Evolutionary conservation across 2,797 vertebrate species (phyloP), one percentile per base, ranked within the genome.

Genomic region (Characodon lateralis): DNA sequence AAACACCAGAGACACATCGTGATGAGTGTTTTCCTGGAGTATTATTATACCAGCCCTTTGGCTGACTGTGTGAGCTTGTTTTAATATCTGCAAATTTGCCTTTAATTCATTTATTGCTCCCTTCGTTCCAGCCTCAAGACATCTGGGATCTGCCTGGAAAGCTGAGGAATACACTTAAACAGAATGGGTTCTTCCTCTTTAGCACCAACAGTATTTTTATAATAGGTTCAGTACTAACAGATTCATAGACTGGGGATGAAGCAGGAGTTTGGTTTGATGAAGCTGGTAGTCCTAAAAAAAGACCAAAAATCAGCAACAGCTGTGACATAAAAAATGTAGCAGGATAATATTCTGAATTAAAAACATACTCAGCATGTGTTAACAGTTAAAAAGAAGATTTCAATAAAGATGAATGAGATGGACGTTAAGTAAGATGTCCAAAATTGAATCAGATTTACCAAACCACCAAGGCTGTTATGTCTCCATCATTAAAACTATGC

Each of bases 61-160:
- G 88, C 85, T 86, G 81, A 79, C 86, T 89, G 73, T 78, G 87
- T 80, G 84, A 89, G 82, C 77, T 89, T 78, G 72, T 93, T 90
- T 91, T 85, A 91, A 88, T 90, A 89, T 92, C 82, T 88, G 84
- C 0, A 51, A 90, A 92, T 91, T 91, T 91, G 78, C 84, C 83
- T 90, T 87, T 92, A 90, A 92, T 91, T 90, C 35, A 74, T 92
- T 92, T 91, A 89, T 84, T 79, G 61, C 84, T 74, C 77, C 81
- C 79, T 65, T 76, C 83, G 79, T 88, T 92, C 78, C 73, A 89
- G 76, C 80, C 66, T 79, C 58, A 70, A 87, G 76, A 88, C 76
- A 73, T 88, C 71, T 82, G 79, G 78, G 72, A 58, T 79, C 70
- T 77, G 78, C 72, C 72, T 26, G 65, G 43, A 50, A 28, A 76